Evolutionary conservation across 2,113 vertebrate species (phyloP).

Genomic region (Procavia capensis): DNA sequence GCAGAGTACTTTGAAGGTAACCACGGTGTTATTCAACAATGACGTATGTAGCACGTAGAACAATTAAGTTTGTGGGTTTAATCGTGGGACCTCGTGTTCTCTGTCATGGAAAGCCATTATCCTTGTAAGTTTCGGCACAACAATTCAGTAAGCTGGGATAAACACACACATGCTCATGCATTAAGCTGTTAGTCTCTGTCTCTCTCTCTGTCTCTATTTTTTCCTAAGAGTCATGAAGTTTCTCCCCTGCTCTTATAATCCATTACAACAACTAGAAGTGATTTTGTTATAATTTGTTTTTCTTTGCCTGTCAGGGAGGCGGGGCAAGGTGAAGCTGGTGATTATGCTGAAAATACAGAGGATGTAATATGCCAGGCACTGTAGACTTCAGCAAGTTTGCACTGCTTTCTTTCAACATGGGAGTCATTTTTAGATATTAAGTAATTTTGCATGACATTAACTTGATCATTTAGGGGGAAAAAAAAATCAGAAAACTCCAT

Average conservation of each 20-base stretch:
- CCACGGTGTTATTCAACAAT: no score
- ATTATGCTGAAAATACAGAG: conserved; percentile 74
- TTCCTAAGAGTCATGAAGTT: conserved; percentile 54
- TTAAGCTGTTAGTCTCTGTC: not conserved
- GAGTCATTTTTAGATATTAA: conserved; percentile 52
- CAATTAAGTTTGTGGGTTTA: no score
- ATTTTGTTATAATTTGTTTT: conserved; percentile 66
- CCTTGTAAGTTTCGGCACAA: conserved; percentile 39
- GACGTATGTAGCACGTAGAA: no score
- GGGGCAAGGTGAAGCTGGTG: conserved; percentile 66
- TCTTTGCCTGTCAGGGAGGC: conserved; percentile 54
- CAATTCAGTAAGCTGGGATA: not conserved
- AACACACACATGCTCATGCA: not conserved
- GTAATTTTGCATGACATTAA: conserved; percentile 47
- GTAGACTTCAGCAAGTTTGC: conserved; percentile 37
- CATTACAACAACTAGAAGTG: conserved; percentile 30
- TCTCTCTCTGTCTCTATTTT: no score
- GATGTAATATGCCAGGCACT: conserved; percentile 67
- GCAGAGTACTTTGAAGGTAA: no score
- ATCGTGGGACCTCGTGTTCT: no score
- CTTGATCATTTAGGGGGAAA: conserved; percentile 60
- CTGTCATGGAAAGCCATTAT: conserved; percentile 55
- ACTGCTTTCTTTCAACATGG: not conserved
- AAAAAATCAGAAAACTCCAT: conserved; percentile 53
- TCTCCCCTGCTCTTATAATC: conserved; percentile 64